Conservation (phyloP, 2,797 vertebrate species). For the Thunnus albacares region DNA sequence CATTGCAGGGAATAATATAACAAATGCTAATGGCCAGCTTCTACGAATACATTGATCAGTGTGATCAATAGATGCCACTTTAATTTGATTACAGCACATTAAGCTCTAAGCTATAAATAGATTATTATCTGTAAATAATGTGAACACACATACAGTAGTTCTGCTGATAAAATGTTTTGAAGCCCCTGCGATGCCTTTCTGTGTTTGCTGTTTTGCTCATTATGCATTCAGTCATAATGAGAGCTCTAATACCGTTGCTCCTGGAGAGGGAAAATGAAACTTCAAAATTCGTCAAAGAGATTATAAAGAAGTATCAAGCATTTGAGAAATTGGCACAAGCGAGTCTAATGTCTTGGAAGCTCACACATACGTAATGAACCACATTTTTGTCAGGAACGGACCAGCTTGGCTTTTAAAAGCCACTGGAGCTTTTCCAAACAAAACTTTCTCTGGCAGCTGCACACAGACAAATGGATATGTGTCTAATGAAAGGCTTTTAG, state of each 20-base stretch:
- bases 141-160: background rate
- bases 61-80: background rate
- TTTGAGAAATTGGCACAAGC: constrained; percentile 16
- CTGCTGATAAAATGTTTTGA: no score
- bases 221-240: constrained; percentile 20
- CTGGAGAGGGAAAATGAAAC: constrained; percentile 31
- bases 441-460: constrained; percentile 71
- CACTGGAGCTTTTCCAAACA: constrained; percentile 76
- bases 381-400: constrained; percentile 53
- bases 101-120: background rate
- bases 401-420: constrained; percentile 69
- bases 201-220: background rate
- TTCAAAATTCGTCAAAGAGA: constrained; percentile 28
- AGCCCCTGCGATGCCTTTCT: background rate
- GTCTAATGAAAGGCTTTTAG: constrained; percentile 84
- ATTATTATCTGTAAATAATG: constrained; percentile 11
- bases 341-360: constrained; percentile 61
- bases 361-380: constrained; percentile 58
- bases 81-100: constrained; percentile 5
- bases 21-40: background rate
- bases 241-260: background rate
- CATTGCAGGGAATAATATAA: background rate
- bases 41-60: background rate
- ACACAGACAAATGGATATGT: constrained; percentile 75
- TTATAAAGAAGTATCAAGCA: constrained; percentile 17